Percentiles rank a stretch among this genome's conserved stretches.
phyloP scores from a whole-genome alignment of 2,888 invertebrate genomes.

The Ochropacha duplaris region DNA sequence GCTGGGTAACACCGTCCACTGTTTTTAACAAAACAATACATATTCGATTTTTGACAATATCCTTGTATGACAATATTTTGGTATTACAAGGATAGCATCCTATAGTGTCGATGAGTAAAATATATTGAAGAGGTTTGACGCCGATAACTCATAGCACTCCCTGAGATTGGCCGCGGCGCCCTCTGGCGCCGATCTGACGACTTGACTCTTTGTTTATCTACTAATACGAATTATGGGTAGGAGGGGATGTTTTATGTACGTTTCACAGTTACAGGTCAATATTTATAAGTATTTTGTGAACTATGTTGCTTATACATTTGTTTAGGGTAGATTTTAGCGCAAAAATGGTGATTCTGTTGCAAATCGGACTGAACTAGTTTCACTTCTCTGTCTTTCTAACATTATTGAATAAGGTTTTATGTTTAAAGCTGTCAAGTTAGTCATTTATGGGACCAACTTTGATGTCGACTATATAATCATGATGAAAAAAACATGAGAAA shows the following conservation, averaged over 20 bases:
- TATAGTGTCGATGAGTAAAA: not conserved
- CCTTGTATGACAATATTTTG: not conserved
- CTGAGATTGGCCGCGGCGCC: conserved; percentile 29
- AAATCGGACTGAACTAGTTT: too few species aligned
- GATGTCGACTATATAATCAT: too few species aligned
- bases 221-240: conserved; percentile 17
- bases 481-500: too few species aligned
- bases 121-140: not conserved
- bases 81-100: not conserved
- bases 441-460: too few species aligned
- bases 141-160: conserved; percentile 38
- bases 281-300: not conserved
- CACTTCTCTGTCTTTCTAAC: too few species aligned
- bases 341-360: not conserved
- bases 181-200: conserved; percentile 28
- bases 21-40: too few species aligned
- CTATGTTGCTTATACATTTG: not conserved
- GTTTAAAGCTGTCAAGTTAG: too few species aligned
- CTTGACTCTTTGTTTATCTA: conserved; percentile 20
- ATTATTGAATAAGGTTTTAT: too few species aligned
- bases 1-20: too few species aligned
- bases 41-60: too few species aligned
- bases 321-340: not conserved
- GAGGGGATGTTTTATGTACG: conserved; percentile 2
- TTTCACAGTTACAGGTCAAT: conserved; percentile 1